Conservation (phyloP, 2,113 vertebrate species). For the Acanthisitta chloris region DNA sequence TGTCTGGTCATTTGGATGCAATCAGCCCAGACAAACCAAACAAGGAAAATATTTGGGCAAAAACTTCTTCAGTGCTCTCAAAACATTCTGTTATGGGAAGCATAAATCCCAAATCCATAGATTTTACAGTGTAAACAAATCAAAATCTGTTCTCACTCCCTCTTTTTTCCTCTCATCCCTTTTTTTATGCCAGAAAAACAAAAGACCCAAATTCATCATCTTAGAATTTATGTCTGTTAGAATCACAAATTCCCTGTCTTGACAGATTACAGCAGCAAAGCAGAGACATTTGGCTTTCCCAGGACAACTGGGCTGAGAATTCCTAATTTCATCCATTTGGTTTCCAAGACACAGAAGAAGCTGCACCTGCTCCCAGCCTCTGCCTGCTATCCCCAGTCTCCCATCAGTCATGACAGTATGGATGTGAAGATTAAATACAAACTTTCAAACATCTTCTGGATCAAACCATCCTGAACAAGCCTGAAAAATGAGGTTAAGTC, state of each 20-base stretch:
- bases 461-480: neutral
- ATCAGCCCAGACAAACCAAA: neutral
- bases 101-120: neutral
- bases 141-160: neutral
- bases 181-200: neutral
- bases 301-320: constrained; percentile 21
- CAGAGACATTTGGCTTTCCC: constrained; percentile 31
- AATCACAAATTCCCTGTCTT: neutral
- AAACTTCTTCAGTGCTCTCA: neutral
- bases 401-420: neutral
- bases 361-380: constrained; percentile 19
- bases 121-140: neutral
- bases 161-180: neutral
- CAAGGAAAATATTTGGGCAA: neutral
- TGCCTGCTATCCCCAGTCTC: neutral
- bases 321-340: constrained; percentile 8
- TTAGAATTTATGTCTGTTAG: neutral
- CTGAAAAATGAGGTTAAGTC: neutral
- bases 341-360: constrained; percentile 52
- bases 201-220: neutral
- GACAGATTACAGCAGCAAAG: constrained; percentile 25
- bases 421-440: constrained; percentile 2
- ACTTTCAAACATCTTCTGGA: constrained; percentile 27
- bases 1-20: neutral
- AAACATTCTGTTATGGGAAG: neutral